phyloP scores from a whole-genome alignment of 2,888 invertebrate genomes.

The Agrilus cyanescens region DNA sequence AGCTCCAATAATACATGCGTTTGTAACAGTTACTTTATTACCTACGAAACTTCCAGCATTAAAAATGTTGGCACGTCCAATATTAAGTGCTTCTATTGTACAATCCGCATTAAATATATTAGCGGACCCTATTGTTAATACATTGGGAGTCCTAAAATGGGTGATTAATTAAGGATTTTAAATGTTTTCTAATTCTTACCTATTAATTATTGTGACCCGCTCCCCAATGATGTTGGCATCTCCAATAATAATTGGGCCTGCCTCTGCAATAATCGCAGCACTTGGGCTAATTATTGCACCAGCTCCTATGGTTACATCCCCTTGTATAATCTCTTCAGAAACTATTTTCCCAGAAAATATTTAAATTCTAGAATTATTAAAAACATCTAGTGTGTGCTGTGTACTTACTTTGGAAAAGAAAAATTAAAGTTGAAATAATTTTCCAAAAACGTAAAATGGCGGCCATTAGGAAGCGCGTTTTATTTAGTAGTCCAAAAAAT shows the following conservation, averaged over 20 bases:
- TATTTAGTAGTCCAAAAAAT: too few relatives aligned
- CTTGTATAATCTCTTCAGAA: conserved; percentile 83
- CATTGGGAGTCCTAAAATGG: conserved; percentile 18
- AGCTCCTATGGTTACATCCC: conserved; percentile 84
- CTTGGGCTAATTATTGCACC: conserved; percentile 90
- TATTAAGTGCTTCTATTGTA: conserved; percentile 65
- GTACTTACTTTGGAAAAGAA: too few relatives aligned
- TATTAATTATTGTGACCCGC: conserved; percentile 78
- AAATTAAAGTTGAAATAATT: too few relatives aligned
- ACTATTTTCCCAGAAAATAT: conserved; percentile 79
- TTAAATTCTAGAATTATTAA: conserved; percentile 49
- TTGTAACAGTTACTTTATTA: conserved; percentile 68
- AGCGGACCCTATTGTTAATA: conserved; percentile 78
- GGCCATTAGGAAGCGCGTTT: too few relatives aligned
- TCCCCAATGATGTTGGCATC: conserved; percentile 98
- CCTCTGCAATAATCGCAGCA: conserved; percentile 85
- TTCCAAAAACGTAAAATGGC: too few relatives aligned
- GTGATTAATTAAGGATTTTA: too few relatives aligned
- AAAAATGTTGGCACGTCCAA: conserved; percentile 92
- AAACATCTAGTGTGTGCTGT: too few relatives aligned
- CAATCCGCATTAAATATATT: conserved; percentile 95
- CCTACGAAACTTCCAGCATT: conserved; percentile 86
- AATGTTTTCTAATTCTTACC: conserved; percentile 29
- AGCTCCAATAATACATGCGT: conserved; percentile 88
- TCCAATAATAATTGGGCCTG: conserved; percentile 91